Conservation (phyloP, 2,113 vertebrate species). For the Aptenodytes forsteri region DNA sequence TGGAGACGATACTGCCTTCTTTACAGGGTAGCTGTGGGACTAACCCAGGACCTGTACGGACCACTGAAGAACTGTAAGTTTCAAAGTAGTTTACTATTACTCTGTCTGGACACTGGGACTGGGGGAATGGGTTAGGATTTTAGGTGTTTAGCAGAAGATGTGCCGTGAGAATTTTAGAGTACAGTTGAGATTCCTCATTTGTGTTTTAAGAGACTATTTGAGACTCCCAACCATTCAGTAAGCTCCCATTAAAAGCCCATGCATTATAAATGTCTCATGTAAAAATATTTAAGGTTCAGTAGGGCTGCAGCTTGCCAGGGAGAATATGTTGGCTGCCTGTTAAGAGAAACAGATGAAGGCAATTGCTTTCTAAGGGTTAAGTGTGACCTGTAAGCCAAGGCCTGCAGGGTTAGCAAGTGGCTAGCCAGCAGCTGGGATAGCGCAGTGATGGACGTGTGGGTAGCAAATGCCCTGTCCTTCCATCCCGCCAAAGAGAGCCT, state of each 20-base stretch:
- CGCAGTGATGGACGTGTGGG: background rate
- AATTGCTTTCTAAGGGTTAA: background rate
- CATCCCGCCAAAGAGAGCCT: background rate
- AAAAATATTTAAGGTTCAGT: background rate
- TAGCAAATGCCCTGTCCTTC: background rate
- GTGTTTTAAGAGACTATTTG: constrained; percentile 41
- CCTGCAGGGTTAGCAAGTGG: background rate
- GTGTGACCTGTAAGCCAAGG: background rate
- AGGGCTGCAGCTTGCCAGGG: background rate
- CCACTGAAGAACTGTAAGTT: background rate
- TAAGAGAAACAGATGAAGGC: background rate
- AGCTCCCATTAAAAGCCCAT: constrained; percentile 6
- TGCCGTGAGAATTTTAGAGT: background rate
- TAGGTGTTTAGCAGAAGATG: background rate
- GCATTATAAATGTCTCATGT: background rate
- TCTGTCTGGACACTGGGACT: background rate
- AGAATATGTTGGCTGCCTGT: background rate
- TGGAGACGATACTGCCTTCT: background rate
- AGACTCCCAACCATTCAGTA: constrained; percentile 40
- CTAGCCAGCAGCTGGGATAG: background rate
- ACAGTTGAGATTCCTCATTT: background rate
- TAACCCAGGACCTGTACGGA: background rate
- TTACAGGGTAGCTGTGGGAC: background rate
- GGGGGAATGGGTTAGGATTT: background rate
- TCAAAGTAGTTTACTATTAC: background rate